Percentiles rank a stretch among this genome's conserved stretches.
Conservation (phyloP, 2,113 vertebrate species). For the Mobula hypostoma region DNA sequence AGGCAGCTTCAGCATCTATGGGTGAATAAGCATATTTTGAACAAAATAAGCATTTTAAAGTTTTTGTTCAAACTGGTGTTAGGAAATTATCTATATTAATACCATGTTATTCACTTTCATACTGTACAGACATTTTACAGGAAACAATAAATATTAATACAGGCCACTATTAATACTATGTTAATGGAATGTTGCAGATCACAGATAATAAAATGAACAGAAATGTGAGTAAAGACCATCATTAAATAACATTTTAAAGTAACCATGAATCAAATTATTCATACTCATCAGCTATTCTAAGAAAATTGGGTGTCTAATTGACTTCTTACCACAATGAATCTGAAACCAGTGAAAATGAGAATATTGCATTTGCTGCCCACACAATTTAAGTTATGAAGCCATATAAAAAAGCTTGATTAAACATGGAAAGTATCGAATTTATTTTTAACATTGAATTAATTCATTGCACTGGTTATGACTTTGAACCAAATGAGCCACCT, state of each 20-base stretch:
- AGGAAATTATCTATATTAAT: background rate
- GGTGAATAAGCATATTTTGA: too few relatives aligned
- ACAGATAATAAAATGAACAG: conserved; percentile 15
- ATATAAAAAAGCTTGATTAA: conserved; percentile 27
- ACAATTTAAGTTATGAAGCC: conserved; percentile 32
- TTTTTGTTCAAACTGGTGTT: background rate
- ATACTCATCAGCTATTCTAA: conserved; percentile 19
- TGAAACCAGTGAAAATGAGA: conserved; percentile 21
- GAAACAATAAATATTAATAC: conserved; percentile 28
- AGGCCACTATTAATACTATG: background rate
- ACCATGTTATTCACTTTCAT: background rate
- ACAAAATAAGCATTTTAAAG: background rate
- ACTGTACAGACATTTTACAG: background rate
- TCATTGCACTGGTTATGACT: background rate
- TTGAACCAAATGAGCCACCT: conserved; percentile 17
- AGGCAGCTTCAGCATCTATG: background rate
- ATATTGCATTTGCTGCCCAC: conserved; percentile 29
- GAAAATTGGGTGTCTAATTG: conserved; percentile 31
- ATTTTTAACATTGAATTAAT: conserved; percentile 29
- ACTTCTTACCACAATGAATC: conserved; percentile 20
- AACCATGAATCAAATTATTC: conserved; percentile 33
- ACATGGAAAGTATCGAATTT: conserved; percentile 19
- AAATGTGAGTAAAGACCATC: conserved; percentile 21
- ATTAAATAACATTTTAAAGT: conserved; percentile 32
- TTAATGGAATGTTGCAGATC: conserved; percentile 20